These are phyloP conservation scores for Oreotrochilus melanogaster DNA, from an alignment of 2,113 vertebrate genomes.

Conservation along the genomic window DNA sequence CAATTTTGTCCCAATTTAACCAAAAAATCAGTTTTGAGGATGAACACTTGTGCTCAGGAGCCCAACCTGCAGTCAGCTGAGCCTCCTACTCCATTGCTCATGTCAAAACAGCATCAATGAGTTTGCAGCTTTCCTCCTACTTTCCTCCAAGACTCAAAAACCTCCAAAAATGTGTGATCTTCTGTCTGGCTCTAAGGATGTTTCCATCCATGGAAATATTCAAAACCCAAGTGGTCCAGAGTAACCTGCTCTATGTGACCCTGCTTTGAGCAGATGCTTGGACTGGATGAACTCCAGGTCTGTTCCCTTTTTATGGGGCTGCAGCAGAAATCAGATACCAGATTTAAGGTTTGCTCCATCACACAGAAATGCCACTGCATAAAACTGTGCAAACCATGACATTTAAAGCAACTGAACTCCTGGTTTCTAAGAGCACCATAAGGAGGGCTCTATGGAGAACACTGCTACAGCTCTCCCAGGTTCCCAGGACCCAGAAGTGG, in stretches of 20 bases:
- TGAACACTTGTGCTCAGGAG: background rate
- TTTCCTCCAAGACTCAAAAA: background rate
- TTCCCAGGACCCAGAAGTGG: background rate
- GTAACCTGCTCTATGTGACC: background rate
- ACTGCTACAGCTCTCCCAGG: accelerated
- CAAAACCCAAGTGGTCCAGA: background rate
- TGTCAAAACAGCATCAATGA: background rate
- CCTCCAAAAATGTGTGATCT: background rate
- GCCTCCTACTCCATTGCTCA: accelerated
- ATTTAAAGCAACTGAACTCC: background rate
- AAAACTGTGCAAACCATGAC: background rate
- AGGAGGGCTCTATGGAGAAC: background rate
- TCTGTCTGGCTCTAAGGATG: background rate
- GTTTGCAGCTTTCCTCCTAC: background rate
- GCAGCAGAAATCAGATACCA: background rate
- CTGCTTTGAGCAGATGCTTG: background rate
- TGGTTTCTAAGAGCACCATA: background rate
- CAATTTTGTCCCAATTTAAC: background rate
- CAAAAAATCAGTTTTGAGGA: background rate
- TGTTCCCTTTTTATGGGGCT: background rate
- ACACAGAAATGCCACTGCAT: background rate
- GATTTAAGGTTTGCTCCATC: background rate
- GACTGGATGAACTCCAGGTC: background rate
- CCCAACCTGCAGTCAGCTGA: background rate
- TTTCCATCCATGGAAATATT: background rate